phyloP scores from a whole-genome alignment of 2,113 vertebrate species.

The Microcebus tavaratra region DNA sequence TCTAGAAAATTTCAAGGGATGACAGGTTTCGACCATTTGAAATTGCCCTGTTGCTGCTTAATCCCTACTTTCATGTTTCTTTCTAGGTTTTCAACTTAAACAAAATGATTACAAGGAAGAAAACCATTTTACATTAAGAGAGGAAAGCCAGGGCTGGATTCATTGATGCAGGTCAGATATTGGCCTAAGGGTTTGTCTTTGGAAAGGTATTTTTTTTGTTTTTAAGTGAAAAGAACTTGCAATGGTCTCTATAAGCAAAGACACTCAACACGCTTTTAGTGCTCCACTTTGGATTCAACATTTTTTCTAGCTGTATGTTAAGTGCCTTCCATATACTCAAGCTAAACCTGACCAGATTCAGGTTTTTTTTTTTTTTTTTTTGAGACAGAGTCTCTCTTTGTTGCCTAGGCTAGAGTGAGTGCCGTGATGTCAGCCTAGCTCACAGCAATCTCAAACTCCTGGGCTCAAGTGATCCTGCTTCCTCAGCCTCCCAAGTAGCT shows the following conservation, averaged over 20 bases:
- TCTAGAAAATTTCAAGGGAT: background rate
- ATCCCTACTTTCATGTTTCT: background rate
- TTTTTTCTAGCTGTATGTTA: slow-evolving; percentile 4
- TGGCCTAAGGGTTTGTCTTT: slow-evolving; percentile 1
- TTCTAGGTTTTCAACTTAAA: slow-evolving; percentile 46
- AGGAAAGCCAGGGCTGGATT: slow-evolving; percentile 14
- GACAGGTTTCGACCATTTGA: slow-evolving; percentile 42
- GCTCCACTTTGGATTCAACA: background rate
- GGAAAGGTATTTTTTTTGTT: background rate
- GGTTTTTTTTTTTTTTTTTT: background rate
- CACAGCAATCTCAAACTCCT: too few relatives aligned
- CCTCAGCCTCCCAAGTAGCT: too few relatives aligned
- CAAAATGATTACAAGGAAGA: slow-evolving; percentile 49
- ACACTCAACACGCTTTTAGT: background rate
- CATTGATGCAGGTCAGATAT: background rate
- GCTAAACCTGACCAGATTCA: slow-evolving; percentile 3
- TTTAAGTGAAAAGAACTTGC: slow-evolving; percentile 1
- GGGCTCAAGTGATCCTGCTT: too few relatives aligned
- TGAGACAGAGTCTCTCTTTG: too few relatives aligned
- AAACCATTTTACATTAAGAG: background rate
- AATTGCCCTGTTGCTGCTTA: background rate
- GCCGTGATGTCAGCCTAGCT: too few relatives aligned
- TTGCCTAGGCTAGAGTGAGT: too few relatives aligned
- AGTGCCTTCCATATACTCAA: slow-evolving; percentile 43
- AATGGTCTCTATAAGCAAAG: slow-evolving; percentile 22